phyloP scores from a whole-genome alignment of 1,140 invertebrate genomes.

The Solenopsis invicta region DNA sequence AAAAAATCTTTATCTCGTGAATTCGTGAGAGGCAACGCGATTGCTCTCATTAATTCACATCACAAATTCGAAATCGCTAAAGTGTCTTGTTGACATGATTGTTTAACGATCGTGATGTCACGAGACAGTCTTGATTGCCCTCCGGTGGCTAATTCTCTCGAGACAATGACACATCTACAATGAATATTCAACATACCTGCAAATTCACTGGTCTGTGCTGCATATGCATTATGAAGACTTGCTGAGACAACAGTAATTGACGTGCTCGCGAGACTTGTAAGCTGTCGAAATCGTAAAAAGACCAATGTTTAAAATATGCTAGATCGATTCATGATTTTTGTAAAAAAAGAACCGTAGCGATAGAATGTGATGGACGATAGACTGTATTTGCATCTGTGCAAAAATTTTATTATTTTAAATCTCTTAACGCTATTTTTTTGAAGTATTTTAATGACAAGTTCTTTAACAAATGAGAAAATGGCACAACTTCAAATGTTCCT shows the following conservation, averaged over 20 bases:
- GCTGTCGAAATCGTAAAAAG: constrained; percentile 26
- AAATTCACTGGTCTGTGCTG: constrained; percentile 78
- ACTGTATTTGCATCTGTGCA: neutral
- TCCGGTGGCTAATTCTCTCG: constrained; percentile 64
- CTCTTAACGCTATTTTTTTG: neutral
- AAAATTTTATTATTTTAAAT: neutral
- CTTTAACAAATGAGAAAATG: neutral
- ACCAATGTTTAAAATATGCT: neutral
- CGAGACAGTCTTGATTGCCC: constrained; percentile 65
- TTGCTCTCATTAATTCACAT: neutral
- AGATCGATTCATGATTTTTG: constrained; percentile 8
- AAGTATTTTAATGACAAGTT: neutral
- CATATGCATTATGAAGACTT: constrained; percentile 83
- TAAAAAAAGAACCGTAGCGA: neutral
- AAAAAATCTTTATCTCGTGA: neutral
- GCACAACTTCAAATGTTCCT: constrained; percentile 9
- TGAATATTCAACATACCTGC: constrained; percentile 83
- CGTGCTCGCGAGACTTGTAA: constrained; percentile 50
- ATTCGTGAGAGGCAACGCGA: neutral
- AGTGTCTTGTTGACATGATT: constrained; percentile 36
- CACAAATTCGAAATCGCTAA: neutral
- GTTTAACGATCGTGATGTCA: constrained; percentile 54
- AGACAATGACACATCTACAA: constrained; percentile 80
- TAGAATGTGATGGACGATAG: neutral
- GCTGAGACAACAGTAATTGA: constrained; percentile 54